These are phyloP conservation scores for Diabrotica undecimpunctata DNA, from an alignment of 1,140 invertebrate genomes.

Conservation along the genomic window DNA sequence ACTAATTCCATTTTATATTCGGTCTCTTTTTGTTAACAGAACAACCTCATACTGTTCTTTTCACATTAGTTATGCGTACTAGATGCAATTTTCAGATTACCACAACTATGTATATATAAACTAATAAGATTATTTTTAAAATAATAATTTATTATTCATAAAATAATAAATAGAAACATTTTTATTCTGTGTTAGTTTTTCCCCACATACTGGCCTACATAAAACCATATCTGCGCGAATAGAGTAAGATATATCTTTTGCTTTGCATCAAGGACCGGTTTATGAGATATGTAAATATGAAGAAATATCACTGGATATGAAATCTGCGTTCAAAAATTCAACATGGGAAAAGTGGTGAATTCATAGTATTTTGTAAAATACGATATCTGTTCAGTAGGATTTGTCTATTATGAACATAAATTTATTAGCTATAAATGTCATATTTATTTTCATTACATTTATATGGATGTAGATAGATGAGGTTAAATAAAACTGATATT, in stretches of 20 bases:
- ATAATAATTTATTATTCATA: too few species aligned
- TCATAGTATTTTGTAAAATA: not conserved
- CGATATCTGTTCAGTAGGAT: not conserved
- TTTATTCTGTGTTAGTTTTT: too few species aligned
- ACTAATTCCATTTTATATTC: too few species aligned
- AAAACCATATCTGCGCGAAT: conserved; percentile 21
- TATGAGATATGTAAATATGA: conserved; percentile 45
- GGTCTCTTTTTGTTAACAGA: too few species aligned
- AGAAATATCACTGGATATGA: conserved; percentile 42
- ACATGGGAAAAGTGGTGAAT: conserved; percentile 23
- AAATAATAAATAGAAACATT: too few species aligned
- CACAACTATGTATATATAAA: too few species aligned
- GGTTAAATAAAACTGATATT: too few species aligned
- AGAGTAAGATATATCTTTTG: conserved; percentile 31
- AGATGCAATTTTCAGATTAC: too few species aligned
- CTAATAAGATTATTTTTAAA: too few species aligned
- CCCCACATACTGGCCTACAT: not conserved
- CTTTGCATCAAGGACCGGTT: conserved; percentile 33
- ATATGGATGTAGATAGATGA: too few species aligned
- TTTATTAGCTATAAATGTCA: not conserved
- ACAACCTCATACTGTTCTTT: too few species aligned
- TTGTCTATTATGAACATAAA: not conserved
- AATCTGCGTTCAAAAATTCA: conserved; percentile 40
- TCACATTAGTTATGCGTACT: too few species aligned
- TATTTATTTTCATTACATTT: not conserved